These are phyloP conservation scores for Eucera pruinosa DNA, from an alignment of 2,888 invertebrate species.

Conservation along the genomic window DNA sequence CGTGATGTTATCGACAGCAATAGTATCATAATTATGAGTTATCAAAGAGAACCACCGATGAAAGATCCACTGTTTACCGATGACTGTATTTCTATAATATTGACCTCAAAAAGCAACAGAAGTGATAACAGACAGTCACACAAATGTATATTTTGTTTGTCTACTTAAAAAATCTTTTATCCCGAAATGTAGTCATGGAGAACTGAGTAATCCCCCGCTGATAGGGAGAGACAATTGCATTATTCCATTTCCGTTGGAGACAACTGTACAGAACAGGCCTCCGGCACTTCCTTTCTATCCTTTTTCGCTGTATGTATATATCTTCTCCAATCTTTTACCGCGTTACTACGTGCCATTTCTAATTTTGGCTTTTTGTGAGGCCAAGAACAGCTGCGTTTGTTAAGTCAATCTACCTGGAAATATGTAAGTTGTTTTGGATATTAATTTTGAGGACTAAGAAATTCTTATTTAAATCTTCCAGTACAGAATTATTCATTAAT, in stretches of 20 bases:
- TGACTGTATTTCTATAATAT: neutral
- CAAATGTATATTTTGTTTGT: neutral
- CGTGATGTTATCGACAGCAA: too few species aligned
- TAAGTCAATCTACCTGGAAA: conserved; percentile 14
- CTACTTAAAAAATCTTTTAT: neutral
- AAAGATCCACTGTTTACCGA: neutral
- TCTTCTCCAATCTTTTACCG: neutral
- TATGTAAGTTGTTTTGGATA: too few species aligned
- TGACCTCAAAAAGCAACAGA: neutral
- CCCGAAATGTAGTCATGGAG: neutral
- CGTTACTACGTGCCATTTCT: conserved; percentile 28
- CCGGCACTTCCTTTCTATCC: neutral
- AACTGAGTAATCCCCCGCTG: conserved; percentile 20
- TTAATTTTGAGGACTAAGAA: neutral
- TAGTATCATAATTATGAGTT: neutral
- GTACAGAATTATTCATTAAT: too few species aligned
- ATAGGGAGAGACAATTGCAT: conserved; percentile 32
- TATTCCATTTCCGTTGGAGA: conserved; percentile 32
- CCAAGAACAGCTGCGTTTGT: conserved; percentile 21
- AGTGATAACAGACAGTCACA: neutral
- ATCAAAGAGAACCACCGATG: neutral
- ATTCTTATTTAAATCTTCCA: too few species aligned
- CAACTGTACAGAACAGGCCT: conserved; percentile 9
- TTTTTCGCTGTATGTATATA: conserved; percentile 1
- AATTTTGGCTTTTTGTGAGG: conserved; percentile 27